These are phyloP conservation scores for Anoncus sp. DNA, from an alignment of 2,888 invertebrate species.

Conservation along the genomic window DNA sequence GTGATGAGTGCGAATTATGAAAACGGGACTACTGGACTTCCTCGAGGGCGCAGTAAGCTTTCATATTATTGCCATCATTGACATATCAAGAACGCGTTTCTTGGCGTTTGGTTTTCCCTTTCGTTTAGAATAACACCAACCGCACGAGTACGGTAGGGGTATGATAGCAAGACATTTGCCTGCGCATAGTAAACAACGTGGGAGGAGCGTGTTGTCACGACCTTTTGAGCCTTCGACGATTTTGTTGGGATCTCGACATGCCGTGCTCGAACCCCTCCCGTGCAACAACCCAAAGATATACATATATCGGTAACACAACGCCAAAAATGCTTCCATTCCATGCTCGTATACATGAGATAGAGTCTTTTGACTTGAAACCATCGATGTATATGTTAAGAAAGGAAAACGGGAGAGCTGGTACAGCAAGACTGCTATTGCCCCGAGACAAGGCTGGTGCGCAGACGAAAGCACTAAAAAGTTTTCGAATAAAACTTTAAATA, in stretches of 20 bases:
- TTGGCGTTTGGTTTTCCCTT: neutral
- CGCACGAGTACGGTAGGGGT: neutral
- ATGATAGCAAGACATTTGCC: neutral
- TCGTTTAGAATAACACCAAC: neutral
- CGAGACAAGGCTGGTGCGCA: conserved; percentile 31
- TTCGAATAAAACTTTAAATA: conserved; percentile 82
- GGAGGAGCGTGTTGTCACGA: conserved; percentile 7
- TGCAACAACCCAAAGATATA: neutral
- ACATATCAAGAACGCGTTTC: neutral
- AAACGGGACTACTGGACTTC: no score
- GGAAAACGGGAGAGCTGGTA: conserved; percentile 31
- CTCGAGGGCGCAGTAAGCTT: no score
- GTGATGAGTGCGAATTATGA: no score
- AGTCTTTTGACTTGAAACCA: conserved; percentile 17
- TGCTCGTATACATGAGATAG: neutral
- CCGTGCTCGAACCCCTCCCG: neutral
- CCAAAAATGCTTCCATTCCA: neutral
- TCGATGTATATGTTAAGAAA: conserved; percentile 19
- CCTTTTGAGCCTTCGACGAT: conserved; percentile 15
- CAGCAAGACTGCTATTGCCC: conserved; percentile 21
- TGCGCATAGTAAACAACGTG: neutral
- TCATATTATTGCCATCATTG: neutral
- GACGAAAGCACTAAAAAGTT: conserved; percentile 77
- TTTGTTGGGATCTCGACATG: neutral
- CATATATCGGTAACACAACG: neutral